phyloP scores from a whole-genome alignment of 1,140 invertebrate genomes.

The Lineus longissimus region DNA sequence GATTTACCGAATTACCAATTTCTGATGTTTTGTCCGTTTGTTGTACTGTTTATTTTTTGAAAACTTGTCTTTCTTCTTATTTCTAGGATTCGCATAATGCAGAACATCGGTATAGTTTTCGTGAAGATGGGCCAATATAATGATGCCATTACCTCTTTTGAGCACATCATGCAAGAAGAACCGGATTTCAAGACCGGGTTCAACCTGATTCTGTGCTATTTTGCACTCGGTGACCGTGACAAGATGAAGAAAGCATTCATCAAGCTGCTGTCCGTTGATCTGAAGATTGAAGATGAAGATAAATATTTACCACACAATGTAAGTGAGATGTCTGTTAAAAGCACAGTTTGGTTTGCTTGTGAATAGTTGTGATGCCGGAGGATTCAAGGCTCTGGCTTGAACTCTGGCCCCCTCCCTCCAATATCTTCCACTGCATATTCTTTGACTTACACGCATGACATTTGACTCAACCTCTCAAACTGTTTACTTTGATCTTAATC shows the following conservation, averaged over 20 bases:
- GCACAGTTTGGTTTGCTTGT: no score
- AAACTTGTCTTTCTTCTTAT: conserved; percentile 9
- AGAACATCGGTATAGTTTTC: conserved; percentile 95
- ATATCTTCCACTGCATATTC: no score
- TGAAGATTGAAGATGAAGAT: conserved; percentile 79
- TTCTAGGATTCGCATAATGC: conserved; percentile 90
- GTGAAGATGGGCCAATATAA: conserved; percentile 93
- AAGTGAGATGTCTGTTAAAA: conserved; percentile 22
- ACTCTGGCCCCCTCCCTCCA: no score
- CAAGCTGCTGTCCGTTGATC: conserved; percentile 80
- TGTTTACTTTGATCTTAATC: neutral
- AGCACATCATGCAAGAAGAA: conserved; percentile 95
- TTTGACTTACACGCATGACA: no score
- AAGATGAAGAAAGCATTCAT: conserved; percentile 92
- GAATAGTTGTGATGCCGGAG: no score
- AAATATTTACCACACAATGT: conserved; percentile 62
- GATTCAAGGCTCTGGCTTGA: no score
- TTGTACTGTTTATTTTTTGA: no score
- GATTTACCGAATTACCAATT: no score
- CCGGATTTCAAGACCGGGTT: conserved; percentile 83
- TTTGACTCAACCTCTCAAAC: no score
- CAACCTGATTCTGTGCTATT: conserved; percentile 89
- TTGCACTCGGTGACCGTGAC: conserved; percentile 86
- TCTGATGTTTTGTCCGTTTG: no score
- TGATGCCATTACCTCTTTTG: conserved; percentile 93